A percentile compares a stretch with the other conserved stretches of the same genome.
These are phyloP conservation scores for Amyelois transitella DNA, from an alignment of 1,140 invertebrate species.

Conservation along the genomic window DNA sequence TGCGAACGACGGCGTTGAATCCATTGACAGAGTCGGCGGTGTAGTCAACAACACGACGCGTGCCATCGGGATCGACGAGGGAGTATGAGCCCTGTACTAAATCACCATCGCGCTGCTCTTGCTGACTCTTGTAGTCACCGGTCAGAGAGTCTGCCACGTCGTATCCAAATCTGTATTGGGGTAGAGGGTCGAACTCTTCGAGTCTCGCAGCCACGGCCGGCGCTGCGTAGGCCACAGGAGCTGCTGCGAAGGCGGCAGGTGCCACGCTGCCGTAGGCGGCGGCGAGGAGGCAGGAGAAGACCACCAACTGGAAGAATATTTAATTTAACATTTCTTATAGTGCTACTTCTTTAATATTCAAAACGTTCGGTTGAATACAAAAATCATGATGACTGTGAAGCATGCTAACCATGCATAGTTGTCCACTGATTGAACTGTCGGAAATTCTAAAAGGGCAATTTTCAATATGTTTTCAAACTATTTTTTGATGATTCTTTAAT, in stretches of 20 bases:
- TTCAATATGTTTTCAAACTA: too few relatives aligned
- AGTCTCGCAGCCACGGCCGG: conserved; percentile 58
- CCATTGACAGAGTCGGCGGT: conserved; percentile 76
- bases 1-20: conserved; percentile 77
- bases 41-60: conserved; percentile 74
- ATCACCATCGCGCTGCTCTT: conserved; percentile 77
- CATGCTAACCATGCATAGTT: too few relatives aligned
- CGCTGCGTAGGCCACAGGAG: conserved; percentile 46
- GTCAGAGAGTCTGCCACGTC: conserved; percentile 77
- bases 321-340: neutral
- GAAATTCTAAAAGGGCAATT: too few relatives aligned
- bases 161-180: conserved; percentile 78
- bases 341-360: neutral
- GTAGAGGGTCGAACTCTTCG: conserved; percentile 76
- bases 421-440: too few relatives aligned
- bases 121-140: conserved; percentile 78
- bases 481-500: too few relatives aligned
- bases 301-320: conserved; percentile 47
- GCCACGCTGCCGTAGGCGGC: conserved; percentile 47
- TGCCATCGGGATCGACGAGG: conserved; percentile 76
- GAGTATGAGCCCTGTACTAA: conserved; percentile 77
- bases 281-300: conserved; percentile 54
- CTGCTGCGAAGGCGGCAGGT: conserved; percentile 47
- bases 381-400: neutral
- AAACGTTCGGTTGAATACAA: neutral